phyloP scores from a whole-genome alignment of 2,113 vertebrate genomes.

The Platichthys flesus region DNA sequence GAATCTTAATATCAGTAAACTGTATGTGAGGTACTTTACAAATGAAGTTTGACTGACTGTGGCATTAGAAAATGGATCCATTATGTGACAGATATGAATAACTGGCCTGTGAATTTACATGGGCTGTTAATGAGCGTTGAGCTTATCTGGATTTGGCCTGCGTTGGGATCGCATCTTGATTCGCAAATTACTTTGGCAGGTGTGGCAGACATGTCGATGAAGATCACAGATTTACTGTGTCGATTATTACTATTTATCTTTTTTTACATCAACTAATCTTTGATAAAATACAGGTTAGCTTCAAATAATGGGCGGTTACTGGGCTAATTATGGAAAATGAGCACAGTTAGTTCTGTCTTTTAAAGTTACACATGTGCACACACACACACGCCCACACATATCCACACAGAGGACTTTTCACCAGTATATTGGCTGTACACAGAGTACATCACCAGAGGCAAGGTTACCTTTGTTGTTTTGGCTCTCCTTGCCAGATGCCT shows the following conservation, averaged over 20 bases:
- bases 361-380: constrained; percentile 13
- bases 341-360: constrained; percentile 3
- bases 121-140: no score
- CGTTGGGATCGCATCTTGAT: no score
- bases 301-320: background rate
- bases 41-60: no score
- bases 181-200: no score
- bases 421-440: constrained; percentile 38
- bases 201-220: no score
- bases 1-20: no score
- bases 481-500: constrained; percentile 77
- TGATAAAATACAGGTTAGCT: background rate
- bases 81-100: no score
- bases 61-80: no score
- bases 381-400: constrained; percentile 16
- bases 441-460: constrained; percentile 74
- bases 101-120: no score
- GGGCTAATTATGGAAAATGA: background rate
- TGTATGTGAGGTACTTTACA: no score
- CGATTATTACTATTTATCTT: background rate
- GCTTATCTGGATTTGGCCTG: no score
- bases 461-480: constrained; percentile 83
- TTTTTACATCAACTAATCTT: background rate
- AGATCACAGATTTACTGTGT: no score
- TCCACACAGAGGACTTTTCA: constrained; percentile 38